Conservation (phyloP, 2,113 vertebrate genomes). For the Oophaga pumilio region DNA sequence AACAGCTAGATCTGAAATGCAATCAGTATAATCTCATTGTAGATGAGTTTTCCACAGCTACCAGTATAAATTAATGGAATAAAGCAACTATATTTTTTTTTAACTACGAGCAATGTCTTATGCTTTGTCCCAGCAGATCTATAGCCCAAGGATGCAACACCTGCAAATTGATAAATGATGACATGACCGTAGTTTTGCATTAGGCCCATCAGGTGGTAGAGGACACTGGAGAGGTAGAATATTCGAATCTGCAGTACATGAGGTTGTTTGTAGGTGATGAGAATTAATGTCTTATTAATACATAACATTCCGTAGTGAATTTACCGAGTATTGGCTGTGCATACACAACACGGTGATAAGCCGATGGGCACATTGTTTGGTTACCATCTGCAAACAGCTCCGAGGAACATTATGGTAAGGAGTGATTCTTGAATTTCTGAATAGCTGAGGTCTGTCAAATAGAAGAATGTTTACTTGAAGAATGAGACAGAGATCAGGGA, state of each 20-base stretch:
- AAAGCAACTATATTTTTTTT: background rate
- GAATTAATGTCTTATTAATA: slow-evolving; percentile 20
- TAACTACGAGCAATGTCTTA: background rate
- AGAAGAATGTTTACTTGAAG: background rate
- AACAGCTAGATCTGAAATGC: too few species aligned
- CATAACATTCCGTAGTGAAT: background rate
- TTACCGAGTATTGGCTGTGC: background rate
- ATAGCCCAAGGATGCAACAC: too few species aligned
- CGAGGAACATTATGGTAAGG: slow-evolving; percentile 18
- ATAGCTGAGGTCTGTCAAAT: background rate
- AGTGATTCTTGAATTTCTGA: slow-evolving; percentile 18
- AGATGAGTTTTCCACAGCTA: too few species aligned
- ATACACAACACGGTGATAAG: slow-evolving; percentile 20
- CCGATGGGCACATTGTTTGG: slow-evolving; percentile 1
- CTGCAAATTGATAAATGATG: background rate
- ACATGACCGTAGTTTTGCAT: background rate
- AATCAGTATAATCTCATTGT: too few species aligned
- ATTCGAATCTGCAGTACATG: background rate
- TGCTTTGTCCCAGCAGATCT: too few species aligned
- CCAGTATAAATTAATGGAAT: too few species aligned
- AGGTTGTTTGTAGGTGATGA: background rate
- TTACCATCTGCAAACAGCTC: slow-evolving; percentile 37
- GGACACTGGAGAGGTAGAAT: background rate
- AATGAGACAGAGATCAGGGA: slow-evolving; percentile 6
- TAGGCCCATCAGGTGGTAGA: background rate